Conservation (phyloP, 2,797 vertebrate species). For the Anabas testudineus region DNA sequence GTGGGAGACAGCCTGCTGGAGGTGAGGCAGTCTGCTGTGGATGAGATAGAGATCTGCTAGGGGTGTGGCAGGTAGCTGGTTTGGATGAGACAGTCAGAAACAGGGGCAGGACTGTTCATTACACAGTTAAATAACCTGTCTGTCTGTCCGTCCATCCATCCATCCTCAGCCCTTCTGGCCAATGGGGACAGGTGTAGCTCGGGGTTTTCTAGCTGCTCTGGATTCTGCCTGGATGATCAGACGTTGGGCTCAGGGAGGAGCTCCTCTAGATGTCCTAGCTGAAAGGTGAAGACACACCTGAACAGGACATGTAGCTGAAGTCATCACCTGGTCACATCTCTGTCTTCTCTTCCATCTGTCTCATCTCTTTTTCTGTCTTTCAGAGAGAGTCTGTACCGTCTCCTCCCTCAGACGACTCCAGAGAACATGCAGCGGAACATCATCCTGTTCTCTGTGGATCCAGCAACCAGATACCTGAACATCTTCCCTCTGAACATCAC, state of each 20-base stretch:
- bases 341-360: background rate
- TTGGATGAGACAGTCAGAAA: background rate
- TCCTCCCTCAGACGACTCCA: constrained; percentile 95
- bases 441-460: constrained; percentile 91
- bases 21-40: constrained; percentile 77
- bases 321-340: background rate
- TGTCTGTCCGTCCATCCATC: background rate
- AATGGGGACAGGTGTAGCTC: constrained; percentile 96
- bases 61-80: background rate
- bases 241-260: constrained; percentile 89
- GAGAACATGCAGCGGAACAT: constrained; percentile 97
- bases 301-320: background rate
- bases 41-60: background rate
- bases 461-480: constrained; percentile 91
- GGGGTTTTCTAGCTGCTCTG: constrained; percentile 95
- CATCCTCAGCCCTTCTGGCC: constrained; percentile 93
- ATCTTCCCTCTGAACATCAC: constrained; percentile 86
- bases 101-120: background rate
- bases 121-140: background rate
- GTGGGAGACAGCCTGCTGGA: constrained; percentile 97
- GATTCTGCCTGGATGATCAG: constrained; percentile 98
- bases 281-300: constrained; percentile 86
- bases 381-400: constrained; percentile 94
- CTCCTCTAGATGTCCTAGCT: constrained; percentile 91
- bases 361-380: background rate